These are phyloP conservation scores for Panagrolaimus sp. DNA, from an alignment of 1,140 invertebrate species.

Conservation along the genomic window DNA sequence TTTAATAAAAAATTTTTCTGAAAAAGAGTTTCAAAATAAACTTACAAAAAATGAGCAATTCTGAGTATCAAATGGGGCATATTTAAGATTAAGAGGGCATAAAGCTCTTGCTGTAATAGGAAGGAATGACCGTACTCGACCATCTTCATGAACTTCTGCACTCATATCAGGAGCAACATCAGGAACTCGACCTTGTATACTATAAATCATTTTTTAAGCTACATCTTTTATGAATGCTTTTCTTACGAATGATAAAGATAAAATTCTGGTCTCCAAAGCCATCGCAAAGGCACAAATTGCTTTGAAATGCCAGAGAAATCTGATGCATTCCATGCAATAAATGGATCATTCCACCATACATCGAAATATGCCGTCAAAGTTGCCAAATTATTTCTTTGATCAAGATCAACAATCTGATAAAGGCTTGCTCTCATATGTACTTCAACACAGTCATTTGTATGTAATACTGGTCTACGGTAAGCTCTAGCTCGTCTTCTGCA, in stretches of 20 bases:
- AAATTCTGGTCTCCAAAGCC: constrained; percentile 58
- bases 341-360: constrained; percentile 54
- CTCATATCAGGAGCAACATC: constrained; percentile 51
- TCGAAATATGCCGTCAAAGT: constrained; percentile 58
- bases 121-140: constrained; percentile 54
- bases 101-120: constrained; percentile 57
- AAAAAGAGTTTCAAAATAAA: constrained; percentile 11
- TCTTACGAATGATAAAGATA: constrained; percentile 48
- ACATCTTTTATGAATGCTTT: background rate
- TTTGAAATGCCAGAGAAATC: constrained; percentile 49
- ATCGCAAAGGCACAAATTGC: constrained; percentile 53
- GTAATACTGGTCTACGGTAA: constrained; percentile 31
- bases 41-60: constrained; percentile 55
- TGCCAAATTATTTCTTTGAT: constrained; percentile 58
- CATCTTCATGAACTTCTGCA: constrained; percentile 47
- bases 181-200: constrained; percentile 55
- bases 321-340: constrained; percentile 50
- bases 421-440: constrained; percentile 53
- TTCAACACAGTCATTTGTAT: constrained; percentile 31
- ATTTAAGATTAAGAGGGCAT: constrained; percentile 58
- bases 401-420: constrained; percentile 58
- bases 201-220: constrained; percentile 23
- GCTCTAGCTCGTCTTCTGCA: constrained; percentile 22
- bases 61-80: constrained; percentile 57
- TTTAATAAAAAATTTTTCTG: constrained; percentile 8